Conservation (phyloP, 2,888 invertebrate species). For the Aspidiotus destructor region DNA sequence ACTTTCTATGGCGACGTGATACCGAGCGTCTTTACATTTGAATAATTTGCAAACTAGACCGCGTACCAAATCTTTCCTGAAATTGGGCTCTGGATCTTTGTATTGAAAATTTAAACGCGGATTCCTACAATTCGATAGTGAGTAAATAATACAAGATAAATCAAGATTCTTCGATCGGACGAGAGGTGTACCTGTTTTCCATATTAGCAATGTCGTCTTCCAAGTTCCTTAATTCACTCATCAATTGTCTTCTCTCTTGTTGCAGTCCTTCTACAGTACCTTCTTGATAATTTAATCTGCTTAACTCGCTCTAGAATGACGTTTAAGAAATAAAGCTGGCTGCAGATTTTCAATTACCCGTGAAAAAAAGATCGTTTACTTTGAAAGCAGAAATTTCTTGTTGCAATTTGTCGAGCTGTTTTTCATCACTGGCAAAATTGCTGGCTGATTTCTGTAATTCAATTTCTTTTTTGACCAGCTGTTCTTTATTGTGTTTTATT, state of each 20-base stretch:
- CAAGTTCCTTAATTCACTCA: slow-evolving; percentile 48
- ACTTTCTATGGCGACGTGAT: slow-evolving; percentile 71
- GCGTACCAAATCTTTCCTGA: slow-evolving; percentile 55
- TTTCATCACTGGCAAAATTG: slow-evolving; percentile 57
- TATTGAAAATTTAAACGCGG: slow-evolving; percentile 56
- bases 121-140: slow-evolving; percentile 4
- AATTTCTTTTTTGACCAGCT: slow-evolving; percentile 55
- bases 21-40: slow-evolving; percentile 56
- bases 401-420: slow-evolving; percentile 49
- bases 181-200: slow-evolving; percentile 41
- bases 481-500: slow-evolving; percentile 52
- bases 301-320: slow-evolving; percentile 46
- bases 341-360: no score
- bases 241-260: slow-evolving; percentile 41
- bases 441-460: slow-evolving; percentile 58
- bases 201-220: slow-evolving; percentile 52
- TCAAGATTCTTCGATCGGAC: neutral
- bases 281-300: slow-evolving; percentile 43
- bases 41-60: slow-evolving; percentile 76
- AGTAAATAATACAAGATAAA: neutral
- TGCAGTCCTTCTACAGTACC: slow-evolving; percentile 36
- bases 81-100: slow-evolving; percentile 64
- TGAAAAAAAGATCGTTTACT: no score
- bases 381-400: slow-evolving; percentile 50
- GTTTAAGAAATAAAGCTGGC: slow-evolving; percentile 33